A percentile compares a stretch with the other conserved stretches of the same genome.
These are phyloP conservation scores for Montifringilla adamsi DNA, from an alignment of 2,113 vertebrate species.

Conservation along the genomic window DNA sequence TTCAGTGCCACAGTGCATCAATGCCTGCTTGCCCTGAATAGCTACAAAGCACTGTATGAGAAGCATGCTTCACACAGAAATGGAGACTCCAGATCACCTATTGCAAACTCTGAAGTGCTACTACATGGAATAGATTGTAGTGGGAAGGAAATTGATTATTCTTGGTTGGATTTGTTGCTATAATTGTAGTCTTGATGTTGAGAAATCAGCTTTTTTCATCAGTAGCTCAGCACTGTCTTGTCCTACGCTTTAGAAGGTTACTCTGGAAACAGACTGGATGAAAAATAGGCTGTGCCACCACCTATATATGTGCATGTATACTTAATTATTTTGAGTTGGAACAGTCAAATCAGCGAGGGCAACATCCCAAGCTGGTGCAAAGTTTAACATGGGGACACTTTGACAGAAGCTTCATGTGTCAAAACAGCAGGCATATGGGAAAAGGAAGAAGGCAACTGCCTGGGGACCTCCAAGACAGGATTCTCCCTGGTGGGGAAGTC, in stretches of 20 bases:
- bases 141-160: not conserved
- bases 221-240: not conserved
- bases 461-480: not conserved
- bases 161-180: not conserved
- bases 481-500: not conserved
- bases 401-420: not conserved
- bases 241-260: not conserved
- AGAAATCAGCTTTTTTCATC: not conserved
- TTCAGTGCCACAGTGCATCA: not conserved
- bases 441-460: not conserved
- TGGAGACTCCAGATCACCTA: not conserved
- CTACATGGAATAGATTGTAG: not conserved
- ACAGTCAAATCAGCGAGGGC: not conserved
- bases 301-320: not conserved
- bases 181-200: not conserved
- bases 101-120: not conserved
- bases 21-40: not conserved
- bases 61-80: not conserved
- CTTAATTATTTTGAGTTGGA: not conserved
- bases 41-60: not conserved
- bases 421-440: not conserved
- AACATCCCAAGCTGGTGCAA: not conserved
- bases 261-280: not conserved
- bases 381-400: not conserved
- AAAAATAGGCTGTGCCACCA: not conserved